Base-by-base conservation (phyloP, 2,797 vertebrate genomes). In the Falco naumanni region DNA sequence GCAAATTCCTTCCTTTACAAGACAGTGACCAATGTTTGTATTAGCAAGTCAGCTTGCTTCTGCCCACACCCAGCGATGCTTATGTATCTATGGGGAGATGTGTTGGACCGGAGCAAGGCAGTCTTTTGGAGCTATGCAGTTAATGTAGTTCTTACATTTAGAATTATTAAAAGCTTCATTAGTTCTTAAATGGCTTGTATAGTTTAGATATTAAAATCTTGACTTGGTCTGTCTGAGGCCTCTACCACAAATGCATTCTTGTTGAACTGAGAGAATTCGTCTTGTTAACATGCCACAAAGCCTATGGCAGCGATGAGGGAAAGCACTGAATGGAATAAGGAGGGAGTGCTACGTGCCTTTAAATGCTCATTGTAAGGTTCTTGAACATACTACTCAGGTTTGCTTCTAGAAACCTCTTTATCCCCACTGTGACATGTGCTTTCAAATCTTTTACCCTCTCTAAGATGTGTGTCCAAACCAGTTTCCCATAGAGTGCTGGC, bases 1-100 rank as follows among this genome's bases (percentile, higher is more conserved):
- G 75, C 61, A 81, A 78, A 94, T 93, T 94, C 92, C 81, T 96
- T 92, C 47, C 33, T 85, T 87, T 85, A 43, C 9, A 16, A 80
- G 61, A 59, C 54, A 75, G 92, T 78, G 90, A 80, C 68, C 72
- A 50, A 8, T n/a, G 76, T 57, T 78, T 87, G 48, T 92, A 65
- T 57, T 80, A 79, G 33, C 82, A 89, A 86, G 72, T 78, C 84
- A 61, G 34, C 54, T 93, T 78, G 39, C 89, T 90, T 83, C 81
- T 90, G 20, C 87, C 51, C 59, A 37, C 61, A 63, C 25, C 33
- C 61, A 0, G 2, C 8, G 20, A 24, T 83, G 33, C 37, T 39
- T 93, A 18, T 43, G 39, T 39, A 14, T 86, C 68, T 72, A 2
- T 48, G 34, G 76, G 61, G 34, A 77, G 28, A 37, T 37, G 29